phyloP scores from a whole-genome alignment of 53 echinoderm and acorn worm species.

The Henricia sp. region DNA sequence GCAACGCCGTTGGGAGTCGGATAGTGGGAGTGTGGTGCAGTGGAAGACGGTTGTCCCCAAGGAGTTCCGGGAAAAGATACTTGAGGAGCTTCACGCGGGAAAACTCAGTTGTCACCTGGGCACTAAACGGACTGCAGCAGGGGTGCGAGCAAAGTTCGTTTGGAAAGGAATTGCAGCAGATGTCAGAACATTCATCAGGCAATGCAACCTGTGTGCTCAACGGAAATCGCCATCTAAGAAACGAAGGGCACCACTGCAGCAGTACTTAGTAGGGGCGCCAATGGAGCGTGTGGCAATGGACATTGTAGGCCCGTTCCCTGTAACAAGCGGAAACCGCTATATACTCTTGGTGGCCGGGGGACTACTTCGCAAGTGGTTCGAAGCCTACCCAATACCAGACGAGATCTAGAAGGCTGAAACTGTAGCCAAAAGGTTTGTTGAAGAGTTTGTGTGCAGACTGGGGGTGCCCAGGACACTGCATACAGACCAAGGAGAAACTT shows the following conservation, averaged over 20 bases:
- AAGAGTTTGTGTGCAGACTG: slow-evolving; percentile 40
- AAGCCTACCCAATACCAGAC: slow-evolving; percentile 56
- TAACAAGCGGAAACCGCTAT: slow-evolving; percentile 9
- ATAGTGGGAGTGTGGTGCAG: neutral
- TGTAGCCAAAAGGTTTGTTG: slow-evolving; percentile 25
- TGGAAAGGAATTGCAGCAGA: slow-evolving; percentile 43
- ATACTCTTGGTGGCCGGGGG: slow-evolving; percentile 51
- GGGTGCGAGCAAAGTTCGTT: slow-evolving; percentile 8
- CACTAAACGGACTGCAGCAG: slow-evolving; percentile 14
- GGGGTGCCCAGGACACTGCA: slow-evolving; percentile 48
- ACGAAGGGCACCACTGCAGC: slow-evolving; percentile 26
- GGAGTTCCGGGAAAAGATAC: neutral
- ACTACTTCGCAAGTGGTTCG: slow-evolving; percentile 51
- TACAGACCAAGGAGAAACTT: slow-evolving; percentile 60
- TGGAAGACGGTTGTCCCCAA: slow-evolving; percentile 16
- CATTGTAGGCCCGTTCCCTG: slow-evolving; percentile 52
- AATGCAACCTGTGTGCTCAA: slow-evolving; percentile 37
- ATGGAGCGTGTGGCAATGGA: slow-evolving; percentile 61
- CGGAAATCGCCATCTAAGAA: slow-evolving; percentile 21
- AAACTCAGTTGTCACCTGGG: slow-evolving; percentile 33
- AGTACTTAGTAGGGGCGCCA: slow-evolving; percentile 11
- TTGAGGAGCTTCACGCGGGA: slow-evolving; percentile 40
- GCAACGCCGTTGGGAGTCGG: slow-evolving; percentile 24
- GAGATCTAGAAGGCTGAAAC: slow-evolving; percentile 23
- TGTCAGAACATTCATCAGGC: slow-evolving; percentile 20